These are phyloP conservation scores for Peromyscus leucopus DNA, from an alignment of 2,113 vertebrate species.

Conservation along the genomic window DNA sequence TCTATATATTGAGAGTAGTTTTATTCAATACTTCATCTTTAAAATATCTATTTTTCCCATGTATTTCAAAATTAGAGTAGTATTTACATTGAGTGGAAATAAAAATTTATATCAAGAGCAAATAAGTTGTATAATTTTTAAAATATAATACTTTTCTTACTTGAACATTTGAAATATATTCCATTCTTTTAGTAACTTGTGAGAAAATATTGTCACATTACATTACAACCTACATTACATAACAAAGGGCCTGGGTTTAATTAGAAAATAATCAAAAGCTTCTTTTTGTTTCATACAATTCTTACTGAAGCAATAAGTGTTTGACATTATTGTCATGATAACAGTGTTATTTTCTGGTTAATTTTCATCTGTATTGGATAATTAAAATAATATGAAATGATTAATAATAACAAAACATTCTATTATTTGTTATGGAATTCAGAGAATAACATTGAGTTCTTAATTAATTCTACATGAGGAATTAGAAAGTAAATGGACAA, in stretches of 20 bases:
- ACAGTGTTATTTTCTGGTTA: not conserved
- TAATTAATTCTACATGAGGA: constrained; percentile 20
- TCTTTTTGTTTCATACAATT: constrained; percentile 43
- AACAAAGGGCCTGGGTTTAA: not conserved
- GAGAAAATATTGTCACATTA: not conserved
- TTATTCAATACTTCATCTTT: not conserved
- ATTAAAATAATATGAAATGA: not conserved
- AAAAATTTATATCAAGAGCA: not conserved
- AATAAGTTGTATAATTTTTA: not conserved
- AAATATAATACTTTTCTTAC: not conserved
- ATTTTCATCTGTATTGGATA: not conserved
- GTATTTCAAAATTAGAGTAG: not conserved
- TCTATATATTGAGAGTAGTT: not conserved
- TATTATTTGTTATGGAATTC: constrained; percentile 32
- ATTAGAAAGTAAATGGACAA: not conserved
- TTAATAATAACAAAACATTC: constrained; percentile 13
- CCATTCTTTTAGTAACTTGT: not conserved
- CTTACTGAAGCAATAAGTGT: not conserved
- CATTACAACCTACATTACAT: not conserved
- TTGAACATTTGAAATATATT: constrained; percentile 23
- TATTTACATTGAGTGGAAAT: not conserved
- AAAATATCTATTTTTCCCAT: not conserved
- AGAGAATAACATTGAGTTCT: not conserved
- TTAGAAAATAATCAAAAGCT: not conserved
- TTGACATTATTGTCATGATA: constrained; percentile 6